Base-by-base conservation (phyloP, 35 echinoderm and acorn worm genomes). In the Holothuria glaberrima region DNA sequence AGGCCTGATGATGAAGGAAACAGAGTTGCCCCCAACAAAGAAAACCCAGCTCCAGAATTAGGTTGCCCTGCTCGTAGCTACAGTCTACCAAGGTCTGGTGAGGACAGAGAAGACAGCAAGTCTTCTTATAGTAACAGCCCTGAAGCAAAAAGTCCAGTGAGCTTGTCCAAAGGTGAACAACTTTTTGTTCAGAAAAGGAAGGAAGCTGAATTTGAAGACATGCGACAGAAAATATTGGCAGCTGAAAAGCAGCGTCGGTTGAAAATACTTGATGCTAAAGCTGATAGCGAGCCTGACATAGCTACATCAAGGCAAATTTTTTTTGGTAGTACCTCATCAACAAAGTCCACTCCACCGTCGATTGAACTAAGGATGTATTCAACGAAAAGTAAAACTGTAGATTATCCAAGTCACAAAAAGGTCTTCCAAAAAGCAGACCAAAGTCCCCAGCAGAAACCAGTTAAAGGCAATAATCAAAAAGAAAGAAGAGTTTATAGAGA, bases 171-270 rank as follows among this genome's bases (percentile, higher is more conserved):
- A 34, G 85, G 85, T 21, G 66, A 69, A 18, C 85, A 87, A 50
- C 66, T 87, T 35, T 87, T 87, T 22, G 33, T 69, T 21, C 85
- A 87, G 44, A 87, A 87, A n/a, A 87, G 44, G 85, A 87, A 87
- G 50, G 85, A 87, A 70, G 60, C 85, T 20, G 61, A 69, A 25
- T 69, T 87, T 25, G 61, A 87, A 25, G 85, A 87, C 34, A 26
- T 67, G 58, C 7, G 66, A 70, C 20, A 71, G 10, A 71, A 70
- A 24, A 87, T 87, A 48, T 25, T 87, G n/a, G 24, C 41, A 0
- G 38, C 60, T 19, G 61, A 87, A 50, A 69, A 52, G 24, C 12
- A 13, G 61, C 19, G 85, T 46, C 60, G 66, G 22, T 34, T 46
- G 62, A 71, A 50, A 70, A 87, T 50, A 50, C 28, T 70, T 9